Evolutionary conservation across 2,888 invertebrate genomes (phyloP).

Genomic region (Ypsolopha sequella): DNA sequence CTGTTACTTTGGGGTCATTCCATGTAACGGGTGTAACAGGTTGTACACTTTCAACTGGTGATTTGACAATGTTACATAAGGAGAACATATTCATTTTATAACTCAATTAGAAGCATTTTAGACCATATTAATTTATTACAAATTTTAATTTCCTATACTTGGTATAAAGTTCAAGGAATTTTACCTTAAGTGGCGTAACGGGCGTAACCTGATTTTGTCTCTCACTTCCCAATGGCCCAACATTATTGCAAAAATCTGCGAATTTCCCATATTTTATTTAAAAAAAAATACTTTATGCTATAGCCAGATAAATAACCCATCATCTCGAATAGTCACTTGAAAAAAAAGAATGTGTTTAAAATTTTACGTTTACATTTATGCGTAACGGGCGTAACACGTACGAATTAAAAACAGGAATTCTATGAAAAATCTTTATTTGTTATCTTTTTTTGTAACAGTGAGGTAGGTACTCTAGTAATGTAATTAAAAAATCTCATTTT

Average conservation of each 20-base stretch:
- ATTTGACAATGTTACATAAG: slow-evolving; percentile 1
- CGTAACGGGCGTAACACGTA: background rate
- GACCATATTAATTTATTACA: background rate
- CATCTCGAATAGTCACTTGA: background rate
- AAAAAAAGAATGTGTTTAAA: background rate
- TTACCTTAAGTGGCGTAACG: slow-evolving; percentile 2
- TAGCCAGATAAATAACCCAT: slow-evolving; percentile 1
- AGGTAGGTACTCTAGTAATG: background rate
- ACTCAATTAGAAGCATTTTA: slow-evolving; percentile 2
- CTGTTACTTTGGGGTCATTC: no score
- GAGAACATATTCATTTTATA: slow-evolving; percentile 2
- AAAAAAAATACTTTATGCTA: background rate
- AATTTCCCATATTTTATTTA: background rate
- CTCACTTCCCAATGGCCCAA: slow-evolving; percentile 1
- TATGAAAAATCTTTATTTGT: background rate
- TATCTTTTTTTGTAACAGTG: background rate
- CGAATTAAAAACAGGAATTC: background rate
- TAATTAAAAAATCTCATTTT: background rate
- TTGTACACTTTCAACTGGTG: slow-evolving; percentile 1
- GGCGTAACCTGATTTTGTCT: slow-evolving; percentile 3
- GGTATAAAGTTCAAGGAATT: background rate
- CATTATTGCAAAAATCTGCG: slow-evolving; percentile 2
- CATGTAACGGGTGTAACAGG: slow-evolving; percentile 2
- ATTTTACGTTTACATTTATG: background rate
- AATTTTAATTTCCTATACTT: background rate